Evolutionary conservation across 2,113 vertebrate genomes (phyloP).

Genomic region (Varanus salvator): DNA sequence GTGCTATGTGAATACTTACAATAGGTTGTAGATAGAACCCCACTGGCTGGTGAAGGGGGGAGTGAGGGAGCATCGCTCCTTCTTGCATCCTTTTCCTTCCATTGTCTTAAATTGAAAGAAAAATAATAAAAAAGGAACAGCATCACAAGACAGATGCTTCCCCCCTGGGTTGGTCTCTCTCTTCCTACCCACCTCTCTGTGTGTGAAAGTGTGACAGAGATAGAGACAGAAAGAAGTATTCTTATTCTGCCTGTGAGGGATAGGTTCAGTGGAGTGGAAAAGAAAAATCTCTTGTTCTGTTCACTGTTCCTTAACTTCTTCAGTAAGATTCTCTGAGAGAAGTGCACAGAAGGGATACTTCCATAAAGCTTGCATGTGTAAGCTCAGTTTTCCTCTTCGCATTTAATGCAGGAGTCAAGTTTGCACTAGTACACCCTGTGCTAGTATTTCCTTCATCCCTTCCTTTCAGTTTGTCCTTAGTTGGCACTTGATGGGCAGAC

Average conservation of each 20-base stretch:
- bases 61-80: neutral
- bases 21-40: neutral
- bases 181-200: no score
- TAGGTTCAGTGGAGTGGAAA: conserved; percentile 20
- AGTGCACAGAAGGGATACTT: neutral
- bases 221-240: neutral
- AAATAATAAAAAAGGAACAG: conserved; percentile 12
- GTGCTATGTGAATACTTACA: neutral
- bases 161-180: neutral
- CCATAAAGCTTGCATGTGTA: neutral
- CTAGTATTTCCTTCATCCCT: neutral
- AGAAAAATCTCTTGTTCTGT: neutral
- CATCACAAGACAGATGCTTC: conserved; percentile 36
- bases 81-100: neutral
- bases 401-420: neutral
- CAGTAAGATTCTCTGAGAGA: neutral
- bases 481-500: neutral
- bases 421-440: neutral
- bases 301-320: conserved; percentile 7
- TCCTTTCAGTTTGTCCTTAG: neutral
- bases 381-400: neutral
- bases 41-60: neutral
- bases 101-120: neutral
- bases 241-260: conserved; percentile 34
- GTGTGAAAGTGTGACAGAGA: neutral